phyloP scores from a whole-genome alignment of 1,140 invertebrate genomes.

The Drosophila albomicans region DNA sequence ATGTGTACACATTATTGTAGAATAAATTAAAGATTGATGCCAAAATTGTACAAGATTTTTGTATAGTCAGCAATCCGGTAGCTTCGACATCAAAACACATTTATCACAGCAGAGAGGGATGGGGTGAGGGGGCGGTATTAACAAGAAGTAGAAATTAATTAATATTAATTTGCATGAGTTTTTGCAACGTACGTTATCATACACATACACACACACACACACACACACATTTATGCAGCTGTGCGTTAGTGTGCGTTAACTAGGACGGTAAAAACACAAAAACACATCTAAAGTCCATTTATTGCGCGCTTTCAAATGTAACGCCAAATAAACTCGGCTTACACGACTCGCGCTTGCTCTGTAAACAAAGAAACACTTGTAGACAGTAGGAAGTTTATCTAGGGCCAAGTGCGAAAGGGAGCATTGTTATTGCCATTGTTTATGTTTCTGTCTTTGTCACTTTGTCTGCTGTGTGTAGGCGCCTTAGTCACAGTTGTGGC shows the following conservation, averaged over 20 bases:
- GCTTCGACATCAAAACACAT: constrained; percentile 7
- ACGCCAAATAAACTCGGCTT: constrained; percentile 20
- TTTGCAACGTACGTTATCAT: constrained; percentile 25
- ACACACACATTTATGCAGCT: constrained; percentile 2
- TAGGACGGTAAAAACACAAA: constrained; percentile 48
- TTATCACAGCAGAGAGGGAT: not conserved
- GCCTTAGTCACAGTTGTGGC: constrained; percentile 51
- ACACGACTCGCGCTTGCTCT: constrained; percentile 55
- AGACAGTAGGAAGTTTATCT: constrained; percentile 8
- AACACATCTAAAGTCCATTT: constrained; percentile 82
- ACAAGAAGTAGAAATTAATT: constrained; percentile 10
- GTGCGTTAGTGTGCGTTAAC: constrained; percentile 2
- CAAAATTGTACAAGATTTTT: not conserved
- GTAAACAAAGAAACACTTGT: constrained; percentile 9
- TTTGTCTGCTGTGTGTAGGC: constrained; percentile 35
- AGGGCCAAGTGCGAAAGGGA: not conserved
- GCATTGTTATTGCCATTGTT: constrained; percentile 25
- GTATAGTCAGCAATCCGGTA: constrained; percentile 5
- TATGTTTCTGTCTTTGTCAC: constrained; percentile 28
- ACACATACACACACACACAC: too few species aligned
- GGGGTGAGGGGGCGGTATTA: not conserved
- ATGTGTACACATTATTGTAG: not conserved
- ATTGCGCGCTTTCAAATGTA: constrained; percentile 51
- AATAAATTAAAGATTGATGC: constrained; percentile 7
- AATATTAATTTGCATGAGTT: constrained; percentile 26